Conservation (phyloP, 2,888 invertebrate genomes). For the Tenthredo mesomela region DNA sequence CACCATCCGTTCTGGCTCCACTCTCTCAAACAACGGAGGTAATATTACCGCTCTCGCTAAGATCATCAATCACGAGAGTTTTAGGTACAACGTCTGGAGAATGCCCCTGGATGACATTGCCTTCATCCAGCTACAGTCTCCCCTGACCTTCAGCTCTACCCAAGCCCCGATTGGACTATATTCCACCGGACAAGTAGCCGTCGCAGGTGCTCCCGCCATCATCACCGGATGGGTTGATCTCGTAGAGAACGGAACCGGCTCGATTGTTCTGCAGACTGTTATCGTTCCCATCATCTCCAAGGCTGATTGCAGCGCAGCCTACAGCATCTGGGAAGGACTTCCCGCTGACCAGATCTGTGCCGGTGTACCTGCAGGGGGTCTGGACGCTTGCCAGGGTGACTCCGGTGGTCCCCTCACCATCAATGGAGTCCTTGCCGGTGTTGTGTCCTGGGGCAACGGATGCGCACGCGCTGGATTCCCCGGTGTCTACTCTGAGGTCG, state of each 20-base stretch:
- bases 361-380: constrained; percentile 80
- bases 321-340: constrained; percentile 75
- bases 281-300: constrained; percentile 80
- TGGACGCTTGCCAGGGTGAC: constrained; percentile 77
- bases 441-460: constrained; percentile 80
- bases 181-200: constrained; percentile 62
- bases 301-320: constrained; percentile 78
- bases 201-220: constrained; percentile 50
- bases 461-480: constrained; percentile 79
- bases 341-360: constrained; percentile 83
- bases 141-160: constrained; percentile 77
- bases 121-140: constrained; percentile 78
- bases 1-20: constrained; percentile 80
- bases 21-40: constrained; percentile 78
- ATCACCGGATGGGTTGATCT: constrained; percentile 67
- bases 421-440: constrained; percentile 77
- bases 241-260: constrained; percentile 56
- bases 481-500: constrained; percentile 79
- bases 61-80: constrained; percentile 76
- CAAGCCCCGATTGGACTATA: constrained; percentile 78
- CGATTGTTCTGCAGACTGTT: constrained; percentile 78
- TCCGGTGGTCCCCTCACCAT: constrained; percentile 79
- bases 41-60: constrained; percentile 77
- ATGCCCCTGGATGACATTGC: constrained; percentile 79
- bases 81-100: constrained; percentile 69